Evolutionary conservation across 2,888 invertebrate species (phyloP), one percentile per base, ranked within the genome.

Genomic region (Plemyria rubiginata): DNA sequence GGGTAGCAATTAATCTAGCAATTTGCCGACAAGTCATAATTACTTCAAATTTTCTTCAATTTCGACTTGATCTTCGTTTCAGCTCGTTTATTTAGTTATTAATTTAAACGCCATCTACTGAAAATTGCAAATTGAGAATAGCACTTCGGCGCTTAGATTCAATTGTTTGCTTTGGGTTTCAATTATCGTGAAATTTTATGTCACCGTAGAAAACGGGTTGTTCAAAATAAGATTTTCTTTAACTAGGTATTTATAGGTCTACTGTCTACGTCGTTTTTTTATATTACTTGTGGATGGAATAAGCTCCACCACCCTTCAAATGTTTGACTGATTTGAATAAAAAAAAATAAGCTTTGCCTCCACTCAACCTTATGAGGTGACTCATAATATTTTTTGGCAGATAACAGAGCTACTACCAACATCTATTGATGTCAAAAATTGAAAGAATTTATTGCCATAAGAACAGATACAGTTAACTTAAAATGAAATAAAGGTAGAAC

Each of bases 1-100:
- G 32, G 8, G 32, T 5, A 32, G 6, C 8, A 32, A 32, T 32
- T 3, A 32, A 8, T 46, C 54, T 16, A 43, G 29, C 45, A 65
- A 65, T 65, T 66, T 60, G 66, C 56, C 54, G 62, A 65, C 64
- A 48, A n/a, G 53, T 49, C 43, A 32, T 60, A 58, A 60, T 65
- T 53, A 38, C 4, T 60, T 48, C 48, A 45, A 15, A 52, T 53
- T 66, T 54, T 38, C 51, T 66, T 57, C 56, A 65, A 65, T 66
- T 62, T 59, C 28, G 9, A 60, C 28, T 54, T 54, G 48, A 57
- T 49, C n/a, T n/a, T n/a, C n/a, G n/a, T 28, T 53, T 53, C 40
- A 45, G 41, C 16, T 40, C n/a, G n/a, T n/a, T 9, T 45, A 11
- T 68, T 64, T 64, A 64, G 43, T 43, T 62, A 54, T 66, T 63